Evolutionary conservation across 2,888 invertebrate genomes (phyloP), one percentile per base, ranked within the genome.

Genomic region (Diloba caeruleocephala): DNA sequence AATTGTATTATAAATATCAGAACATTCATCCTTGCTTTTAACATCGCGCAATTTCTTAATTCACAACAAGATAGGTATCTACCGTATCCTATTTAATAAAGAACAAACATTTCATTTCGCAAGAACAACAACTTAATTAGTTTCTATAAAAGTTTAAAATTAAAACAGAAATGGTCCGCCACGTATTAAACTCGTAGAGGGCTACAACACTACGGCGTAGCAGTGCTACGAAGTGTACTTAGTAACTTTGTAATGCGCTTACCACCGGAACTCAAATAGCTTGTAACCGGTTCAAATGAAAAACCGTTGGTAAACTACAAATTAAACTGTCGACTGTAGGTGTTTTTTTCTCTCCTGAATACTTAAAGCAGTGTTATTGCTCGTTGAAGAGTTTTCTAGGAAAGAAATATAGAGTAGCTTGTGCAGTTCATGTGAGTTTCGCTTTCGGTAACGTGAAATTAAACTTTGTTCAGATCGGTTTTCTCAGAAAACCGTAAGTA

Each of bases 191-290:
- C 54, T 69, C 59, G 70, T 71, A 64, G 69, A 72, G 38, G 62
- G 65, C 71, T 75, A 74, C 56, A 15, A 21, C 10, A 56, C 62
- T 38, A 61, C 75, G 52, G 52, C 68, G 72, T 74, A 74, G 74
- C 63, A 60, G 42, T 63, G 55, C 76, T 73, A 73, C 76, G 63
- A 58, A 70, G 76, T 73, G 75, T 78, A 73, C 78, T 78, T 68
- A 51, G 60, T 59, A 79, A 78, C 70, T 80, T 77, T 63, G 71
- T 72, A 76, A 74, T 65, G 52, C 69, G 72, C 63, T 76, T 66
- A 69, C 69, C 59, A 71, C 65, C 45, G 59, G 60, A 76, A 73
- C 70, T 73, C 71, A 71, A 76, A 79, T 79, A 79, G 67, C 69
- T 55, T 64, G 71, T 77, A 74, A 72, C 68, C 45, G 61, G 49